These are phyloP conservation scores for Coilia nasus DNA, from an alignment of 2,797 vertebrate species.

Conservation along the genomic window DNA sequence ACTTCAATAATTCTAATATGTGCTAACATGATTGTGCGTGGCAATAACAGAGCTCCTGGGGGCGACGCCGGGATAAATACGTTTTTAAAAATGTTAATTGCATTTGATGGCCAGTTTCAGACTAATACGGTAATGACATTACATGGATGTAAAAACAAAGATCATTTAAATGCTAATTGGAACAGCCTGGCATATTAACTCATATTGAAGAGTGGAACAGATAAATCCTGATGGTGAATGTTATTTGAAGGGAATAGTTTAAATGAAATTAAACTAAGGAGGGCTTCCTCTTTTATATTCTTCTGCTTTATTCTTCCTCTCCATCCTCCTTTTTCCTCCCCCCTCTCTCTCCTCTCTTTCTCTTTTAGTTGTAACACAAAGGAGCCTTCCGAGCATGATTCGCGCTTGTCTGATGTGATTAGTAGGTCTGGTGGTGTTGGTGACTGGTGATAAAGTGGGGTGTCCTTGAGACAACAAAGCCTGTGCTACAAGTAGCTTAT, in stretches of 20 bases:
- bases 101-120: slow-evolving; percentile 81
- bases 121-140: slow-evolving; percentile 81
- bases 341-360: not conserved
- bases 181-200: slow-evolving; percentile 75
- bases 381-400: slow-evolving; percentile 55
- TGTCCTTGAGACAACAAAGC: slow-evolving; percentile 69
- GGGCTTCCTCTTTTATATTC: slow-evolving; percentile 48
- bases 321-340: not conserved
- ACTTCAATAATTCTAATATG: slow-evolving; percentile 81
- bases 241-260: slow-evolving; percentile 68
- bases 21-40: slow-evolving; percentile 76
- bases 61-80: slow-evolving; percentile 81
- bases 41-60: slow-evolving; percentile 79
- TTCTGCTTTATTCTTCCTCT: slow-evolving; percentile 26
- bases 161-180: slow-evolving; percentile 83
- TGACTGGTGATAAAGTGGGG: slow-evolving; percentile 60
- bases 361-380: slow-evolving; percentile 55
- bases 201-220: slow-evolving; percentile 75
- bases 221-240: slow-evolving; percentile 73
- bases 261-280: slow-evolving; percentile 63
- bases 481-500: slow-evolving; percentile 59
- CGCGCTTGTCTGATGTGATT: slow-evolving; percentile 67
- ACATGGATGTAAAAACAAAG: slow-evolving; percentile 75
- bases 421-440: slow-evolving; percentile 59
- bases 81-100: slow-evolving; percentile 83